phyloP scores from a whole-genome alignment of 2,113 vertebrate genomes.

The Calypte anna region DNA sequence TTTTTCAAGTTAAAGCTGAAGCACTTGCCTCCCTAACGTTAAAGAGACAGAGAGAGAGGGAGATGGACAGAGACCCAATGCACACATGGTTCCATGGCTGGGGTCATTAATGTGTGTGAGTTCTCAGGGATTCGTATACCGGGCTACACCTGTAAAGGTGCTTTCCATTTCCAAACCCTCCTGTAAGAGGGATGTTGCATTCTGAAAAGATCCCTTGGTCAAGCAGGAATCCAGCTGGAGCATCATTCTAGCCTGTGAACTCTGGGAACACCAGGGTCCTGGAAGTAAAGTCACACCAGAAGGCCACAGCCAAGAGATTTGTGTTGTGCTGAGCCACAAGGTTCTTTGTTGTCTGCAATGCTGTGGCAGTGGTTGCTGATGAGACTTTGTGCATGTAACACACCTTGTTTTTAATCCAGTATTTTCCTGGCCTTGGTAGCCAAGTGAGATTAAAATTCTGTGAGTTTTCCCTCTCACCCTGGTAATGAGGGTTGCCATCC shows the following conservation, averaged over 20 bases:
- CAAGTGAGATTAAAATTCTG: conserved; percentile 16
- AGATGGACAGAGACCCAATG: neutral
- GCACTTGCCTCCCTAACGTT: neutral
- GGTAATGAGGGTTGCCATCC: neutral
- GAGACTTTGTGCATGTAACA: neutral
- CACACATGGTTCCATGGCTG: rapidly evolving
- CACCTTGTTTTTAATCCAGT: neutral
- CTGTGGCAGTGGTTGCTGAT: neutral
- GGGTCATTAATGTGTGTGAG: neutral
- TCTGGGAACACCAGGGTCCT: neutral
- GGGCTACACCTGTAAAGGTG: neutral
- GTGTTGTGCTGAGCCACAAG: neutral
- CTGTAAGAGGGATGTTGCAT: neutral
- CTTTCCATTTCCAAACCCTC: neutral
- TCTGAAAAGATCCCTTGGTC: neutral
- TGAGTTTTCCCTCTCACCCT: neutral
- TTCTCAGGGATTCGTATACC: neutral
- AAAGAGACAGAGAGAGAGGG: neutral
- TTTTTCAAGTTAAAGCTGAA: conserved; percentile 16
- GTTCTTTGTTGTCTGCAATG: neutral
- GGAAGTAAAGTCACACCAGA: neutral
- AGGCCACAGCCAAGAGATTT: neutral
- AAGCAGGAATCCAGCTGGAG: neutral
- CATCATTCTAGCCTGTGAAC: neutral
- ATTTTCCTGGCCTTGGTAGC: neutral